Percentiles rank a stretch among this genome's conserved stretches.
phyloP scores from a whole-genome alignment of 2,888 invertebrate genomes.

The Calameuta pallipes region DNA sequence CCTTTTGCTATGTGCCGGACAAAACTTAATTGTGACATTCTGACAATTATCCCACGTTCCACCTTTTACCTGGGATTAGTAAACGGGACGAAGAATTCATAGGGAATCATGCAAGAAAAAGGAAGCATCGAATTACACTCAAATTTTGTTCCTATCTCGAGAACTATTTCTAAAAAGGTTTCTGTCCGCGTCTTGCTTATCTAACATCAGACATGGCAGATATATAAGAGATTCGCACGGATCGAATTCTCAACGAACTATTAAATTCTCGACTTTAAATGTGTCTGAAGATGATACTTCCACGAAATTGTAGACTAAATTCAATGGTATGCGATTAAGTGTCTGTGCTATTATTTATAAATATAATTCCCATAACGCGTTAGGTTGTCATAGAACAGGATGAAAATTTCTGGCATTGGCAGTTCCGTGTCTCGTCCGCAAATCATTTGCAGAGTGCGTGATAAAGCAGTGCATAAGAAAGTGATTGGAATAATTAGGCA shows the following conservation, averaged over 20 bases:
- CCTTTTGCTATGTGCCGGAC: neutral
- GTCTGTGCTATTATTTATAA: slow-evolving; percentile 24
- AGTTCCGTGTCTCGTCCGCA: neutral
- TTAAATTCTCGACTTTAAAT: neutral
- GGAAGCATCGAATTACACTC: slow-evolving; percentile 1
- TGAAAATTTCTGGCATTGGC: neutral
- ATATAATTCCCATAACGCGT: neutral
- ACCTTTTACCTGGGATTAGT: neutral
- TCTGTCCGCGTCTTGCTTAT: neutral
- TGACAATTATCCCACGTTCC: neutral
- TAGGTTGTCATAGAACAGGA: neutral
- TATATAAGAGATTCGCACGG: neutral
- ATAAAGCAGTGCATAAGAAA: neutral
- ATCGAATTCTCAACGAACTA: neutral
- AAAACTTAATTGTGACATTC: neutral
- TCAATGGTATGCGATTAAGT: slow-evolving; percentile 13
- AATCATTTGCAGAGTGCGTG: neutral
- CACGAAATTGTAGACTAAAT: slow-evolving; percentile 10
- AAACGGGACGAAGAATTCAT: neutral
- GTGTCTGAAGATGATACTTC: slow-evolving; percentile 4
- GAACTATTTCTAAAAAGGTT: neutral
- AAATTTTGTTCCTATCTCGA: slow-evolving; percentile 24
- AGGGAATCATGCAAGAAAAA: slow-evolving; percentile 6
- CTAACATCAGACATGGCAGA: neutral
- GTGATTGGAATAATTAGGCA: neutral